Base-by-base conservation (phyloP, 2,888 invertebrate species). In the Drosophila vallismaia region DNA sequence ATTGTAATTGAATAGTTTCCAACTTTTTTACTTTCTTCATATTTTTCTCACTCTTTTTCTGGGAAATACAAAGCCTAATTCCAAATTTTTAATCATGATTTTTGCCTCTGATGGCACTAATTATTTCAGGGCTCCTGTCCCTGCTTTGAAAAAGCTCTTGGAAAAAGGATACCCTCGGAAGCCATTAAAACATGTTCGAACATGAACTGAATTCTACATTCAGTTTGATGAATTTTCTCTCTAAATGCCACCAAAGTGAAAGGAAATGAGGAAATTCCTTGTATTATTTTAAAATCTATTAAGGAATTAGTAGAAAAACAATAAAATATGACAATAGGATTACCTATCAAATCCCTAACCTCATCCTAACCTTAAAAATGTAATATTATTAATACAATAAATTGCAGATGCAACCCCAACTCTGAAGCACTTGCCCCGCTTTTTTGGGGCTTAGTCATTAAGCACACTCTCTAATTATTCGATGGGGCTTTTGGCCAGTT, bases 401-500 rank as follows among this genome's bases (percentile, higher is more conserved):
- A 44, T 44, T 44, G 44, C 19, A 44, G 24, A 19, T 19, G 9
- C 19, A 1, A 7, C 6, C 8, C 12, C 38, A 4, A 46, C 26
- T 36, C 1, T 24, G 26, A 9, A 8, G 28, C 19, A 1, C 19
- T 9, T 9, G 5, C 7, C 12, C 4, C 24, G 1, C 14, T 29
- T 50, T 62, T 42, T 24, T 29, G 19, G 0, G 9, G 45, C 3
- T 24, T 50, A 26, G 40, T 42, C 51, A 56, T 59, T 55, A 36
- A 31, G 33, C 38, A 33, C 62, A 52, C 31, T 53, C 48, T 33
- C 51, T 66, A 42, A 66, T 66, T 70, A 68, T 58, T 52, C 59
- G 54, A 31, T 67, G 69, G 26, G 57, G 68, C 48, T 66, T 68
- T 68, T 9, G 46, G 46, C 12, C 49, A 33, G 52, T 57, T 66